phyloP scores from a whole-genome alignment of 2,888 invertebrate species.

The Tyria jacobaeae region DNA sequence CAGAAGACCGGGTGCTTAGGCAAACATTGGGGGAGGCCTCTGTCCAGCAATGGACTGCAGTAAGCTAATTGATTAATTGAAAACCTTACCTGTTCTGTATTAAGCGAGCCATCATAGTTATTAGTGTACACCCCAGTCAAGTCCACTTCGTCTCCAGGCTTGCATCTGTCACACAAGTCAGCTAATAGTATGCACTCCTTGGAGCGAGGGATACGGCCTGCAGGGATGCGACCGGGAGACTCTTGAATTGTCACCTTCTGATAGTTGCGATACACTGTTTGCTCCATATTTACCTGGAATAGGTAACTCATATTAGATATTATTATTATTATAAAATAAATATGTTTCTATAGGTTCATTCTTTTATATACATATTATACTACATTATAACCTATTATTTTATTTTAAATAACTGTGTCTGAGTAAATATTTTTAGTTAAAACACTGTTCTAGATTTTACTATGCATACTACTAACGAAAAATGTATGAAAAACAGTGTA shows the following conservation, averaged over 20 bases:
- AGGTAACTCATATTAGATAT: neutral
- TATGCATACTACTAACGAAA: too few species aligned
- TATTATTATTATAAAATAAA: neutral
- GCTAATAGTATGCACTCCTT: conserved; percentile 98
- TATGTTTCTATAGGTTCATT: neutral
- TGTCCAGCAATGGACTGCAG: too few species aligned
- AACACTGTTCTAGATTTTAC: too few species aligned
- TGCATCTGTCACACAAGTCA: conserved; percentile 98
- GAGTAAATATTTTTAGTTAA: too few species aligned
- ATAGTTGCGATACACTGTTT: conserved; percentile 99
- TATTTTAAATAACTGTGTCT: too few species aligned
- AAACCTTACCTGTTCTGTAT: conserved; percentile 91
- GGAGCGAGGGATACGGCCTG: conserved; percentile 98
- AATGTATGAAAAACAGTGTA: too few species aligned
- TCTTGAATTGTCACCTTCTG: conserved; percentile 99
- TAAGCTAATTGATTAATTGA: too few species aligned
- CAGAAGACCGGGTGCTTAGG: too few species aligned
- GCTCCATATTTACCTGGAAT: conserved; percentile 97
- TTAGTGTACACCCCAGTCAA: conserved; percentile 98
- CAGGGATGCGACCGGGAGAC: conserved; percentile 98
- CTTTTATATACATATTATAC: too few species aligned
- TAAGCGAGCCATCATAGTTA: conserved; percentile 98
- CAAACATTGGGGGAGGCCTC: too few species aligned
- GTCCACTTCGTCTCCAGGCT: conserved; percentile 99
- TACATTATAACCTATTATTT: too few species aligned